A percentile compares a stretch with the other conserved stretches of the same genome.
Conservation (phyloP, 1,140 invertebrate species). For the Cotesia typhae region DNA sequence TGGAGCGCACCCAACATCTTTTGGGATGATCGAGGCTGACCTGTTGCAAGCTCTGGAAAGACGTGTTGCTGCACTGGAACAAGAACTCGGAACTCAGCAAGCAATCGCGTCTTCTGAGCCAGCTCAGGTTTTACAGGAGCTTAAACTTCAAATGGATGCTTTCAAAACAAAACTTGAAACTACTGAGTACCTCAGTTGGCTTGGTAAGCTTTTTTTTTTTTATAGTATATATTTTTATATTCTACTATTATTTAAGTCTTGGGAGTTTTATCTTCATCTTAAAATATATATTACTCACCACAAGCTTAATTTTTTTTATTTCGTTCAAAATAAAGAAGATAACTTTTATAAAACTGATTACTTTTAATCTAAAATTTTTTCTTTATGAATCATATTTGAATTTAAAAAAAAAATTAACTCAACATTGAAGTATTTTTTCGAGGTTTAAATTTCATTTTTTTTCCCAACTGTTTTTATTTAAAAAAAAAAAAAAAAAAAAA, state of each 20-base stretch:
- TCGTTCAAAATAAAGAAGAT: too few species aligned
- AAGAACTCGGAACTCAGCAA: constrained; percentile 65
- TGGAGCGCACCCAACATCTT: constrained; percentile 58
- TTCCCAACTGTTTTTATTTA: too few species aligned
- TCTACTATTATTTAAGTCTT: not conserved
- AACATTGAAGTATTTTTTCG: too few species aligned
- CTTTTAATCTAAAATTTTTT: too few species aligned
- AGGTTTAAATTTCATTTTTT: too few species aligned
- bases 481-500: too few species aligned
- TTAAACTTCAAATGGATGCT: constrained; percentile 72
- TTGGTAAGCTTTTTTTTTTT: constrained; percentile 67
- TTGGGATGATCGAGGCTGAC: constrained; percentile 66
- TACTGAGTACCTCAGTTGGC: constrained; percentile 76
- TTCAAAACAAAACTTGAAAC: constrained; percentile 76
- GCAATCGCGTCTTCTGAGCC: constrained; percentile 59
- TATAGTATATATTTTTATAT: not conserved
- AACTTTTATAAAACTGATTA: too few species aligned
- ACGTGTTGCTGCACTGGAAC: constrained; percentile 71
- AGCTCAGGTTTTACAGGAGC: constrained; percentile 67
- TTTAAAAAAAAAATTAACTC: too few species aligned
- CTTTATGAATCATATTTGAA: too few species aligned
- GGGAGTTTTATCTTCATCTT: not conserved
- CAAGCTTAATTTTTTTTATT: too few species aligned
- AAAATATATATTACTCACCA: not conserved
- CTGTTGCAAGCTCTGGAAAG: constrained; percentile 66